Evolutionary conservation across 2,797 vertebrate genomes (phyloP), one percentile per base, ranked within the genome.

Genomic region (Amphiprion clarkii): DNA sequence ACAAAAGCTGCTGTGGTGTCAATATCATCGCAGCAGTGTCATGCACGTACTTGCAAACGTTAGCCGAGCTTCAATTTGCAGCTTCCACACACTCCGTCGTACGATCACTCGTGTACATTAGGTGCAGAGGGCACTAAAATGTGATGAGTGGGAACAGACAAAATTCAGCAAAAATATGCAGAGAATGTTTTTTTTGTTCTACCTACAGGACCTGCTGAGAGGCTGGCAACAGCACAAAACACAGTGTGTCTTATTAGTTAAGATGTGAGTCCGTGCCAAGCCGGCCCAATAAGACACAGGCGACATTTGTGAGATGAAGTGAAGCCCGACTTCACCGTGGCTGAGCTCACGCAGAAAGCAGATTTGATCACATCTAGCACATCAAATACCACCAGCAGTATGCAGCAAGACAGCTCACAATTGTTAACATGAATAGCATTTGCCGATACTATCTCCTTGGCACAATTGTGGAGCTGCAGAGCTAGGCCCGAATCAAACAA

Each of bases 401-500:
- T 85, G 87, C 36, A 64, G 78, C 79, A 44, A 87, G 90, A 87
- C 88, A 88, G 85, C 88, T 84, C 76, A 58, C 84, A 78, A 89
- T 87, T 89, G 91, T 92, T 91, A 91, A 89, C 90, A 89, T 17
- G 72, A 79, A 62, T 59, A 72, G 78, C 66, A 56, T 82, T 88
- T 83, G 84, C 79, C 13, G 85, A 90, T 88, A 62, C 73, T 40
- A 89, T 90, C 89, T 79, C 72, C 76, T 70, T 74, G 86, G 85
- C 80, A 86, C 87, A 86, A 86, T 85, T 81, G 88, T 69, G 71
- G 73, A 67, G 86, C 83, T 63, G 88, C 83, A 71, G 78, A 86
- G 78, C 89, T 62, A 80, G 85, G 79, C 84, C 85, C 14, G 83
- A 88, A 91, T 93, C 90, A 91, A 91, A 93, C 85, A 85, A 85